These are phyloP conservation scores for Centroberyx gerrardi DNA, from an alignment of 2,797 vertebrate species.

Conservation along the genomic window DNA sequence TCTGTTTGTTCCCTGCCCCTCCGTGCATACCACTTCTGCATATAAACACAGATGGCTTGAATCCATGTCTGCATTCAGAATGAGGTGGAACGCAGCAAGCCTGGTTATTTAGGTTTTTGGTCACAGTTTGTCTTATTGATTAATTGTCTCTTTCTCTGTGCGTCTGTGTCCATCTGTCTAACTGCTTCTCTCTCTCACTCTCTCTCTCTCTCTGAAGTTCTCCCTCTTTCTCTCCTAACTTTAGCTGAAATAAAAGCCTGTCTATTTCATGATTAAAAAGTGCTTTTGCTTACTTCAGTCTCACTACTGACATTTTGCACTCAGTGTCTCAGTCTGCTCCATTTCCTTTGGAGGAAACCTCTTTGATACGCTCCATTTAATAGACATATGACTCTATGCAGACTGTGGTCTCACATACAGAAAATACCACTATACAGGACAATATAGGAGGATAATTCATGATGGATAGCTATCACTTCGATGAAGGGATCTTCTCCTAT, in stretches of 20 bases:
- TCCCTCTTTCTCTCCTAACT: slow-evolving; percentile 16
- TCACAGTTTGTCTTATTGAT: slow-evolving; percentile 38
- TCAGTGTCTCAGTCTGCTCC: slow-evolving; percentile 5
- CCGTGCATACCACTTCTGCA: not conserved
- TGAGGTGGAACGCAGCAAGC: slow-evolving; percentile 8
- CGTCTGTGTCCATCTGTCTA: slow-evolving; percentile 15
- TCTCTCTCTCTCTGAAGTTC: slow-evolving; percentile 6
- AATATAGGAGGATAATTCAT: not conserved
- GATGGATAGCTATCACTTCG: not conserved
- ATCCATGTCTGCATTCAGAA: slow-evolving; percentile 40
- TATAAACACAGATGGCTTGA: slow-evolving; percentile 8
- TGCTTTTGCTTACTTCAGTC: slow-evolving; percentile 22
- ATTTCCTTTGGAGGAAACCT: slow-evolving; percentile 5
- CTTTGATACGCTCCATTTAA: slow-evolving; percentile 42
- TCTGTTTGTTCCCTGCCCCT: not conserved
- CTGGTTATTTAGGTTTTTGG: slow-evolving; percentile 16
- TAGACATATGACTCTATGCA: slow-evolving; percentile 6
- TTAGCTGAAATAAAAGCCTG: slow-evolving; percentile 11
- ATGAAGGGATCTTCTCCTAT: not conserved
- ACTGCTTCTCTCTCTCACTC: slow-evolving; percentile 13
- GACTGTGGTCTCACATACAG: slow-evolving; percentile 3
- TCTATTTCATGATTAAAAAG: slow-evolving; percentile 22
- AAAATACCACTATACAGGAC: not conserved
- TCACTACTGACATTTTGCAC: not conserved
- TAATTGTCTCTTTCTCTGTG: slow-evolving; percentile 16